Evolutionary conservation across 1,140 invertebrate species (phyloP).

Genomic region (Neotoxoptera formosana): DNA sequence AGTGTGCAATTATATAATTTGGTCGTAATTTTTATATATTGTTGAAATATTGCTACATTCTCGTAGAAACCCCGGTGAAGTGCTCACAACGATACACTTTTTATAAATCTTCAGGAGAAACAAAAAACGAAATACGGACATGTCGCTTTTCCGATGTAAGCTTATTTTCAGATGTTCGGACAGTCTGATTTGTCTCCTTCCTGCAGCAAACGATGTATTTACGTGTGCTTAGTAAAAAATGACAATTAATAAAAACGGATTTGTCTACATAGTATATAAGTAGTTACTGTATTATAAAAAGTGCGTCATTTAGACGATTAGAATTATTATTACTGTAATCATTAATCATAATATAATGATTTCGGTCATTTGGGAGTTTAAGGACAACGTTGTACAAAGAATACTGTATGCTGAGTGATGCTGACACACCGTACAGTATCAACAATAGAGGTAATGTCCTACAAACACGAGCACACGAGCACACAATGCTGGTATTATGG

Average conservation of each 20-base stretch:
- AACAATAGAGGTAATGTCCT: not conserved
- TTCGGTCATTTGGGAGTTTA: not conserved
- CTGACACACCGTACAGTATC: not conserved
- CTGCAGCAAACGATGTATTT: too few relatives aligned
- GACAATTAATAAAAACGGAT: too few relatives aligned
- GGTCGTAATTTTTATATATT: not conserved
- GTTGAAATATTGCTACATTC: not conserved
- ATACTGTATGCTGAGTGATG: too few relatives aligned
- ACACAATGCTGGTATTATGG: not conserved
- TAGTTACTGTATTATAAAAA: not conserved
- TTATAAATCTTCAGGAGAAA: too few relatives aligned
- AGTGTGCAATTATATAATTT: not conserved
- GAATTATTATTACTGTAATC: not conserved
- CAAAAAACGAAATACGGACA: too few relatives aligned
- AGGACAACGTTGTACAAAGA: not conserved
- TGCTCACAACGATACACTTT: not conserved
- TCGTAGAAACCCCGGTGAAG: not conserved
- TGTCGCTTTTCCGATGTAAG: too few relatives aligned
- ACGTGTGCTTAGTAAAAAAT: too few relatives aligned
- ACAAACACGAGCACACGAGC: not conserved
- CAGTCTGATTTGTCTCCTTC: too few relatives aligned
- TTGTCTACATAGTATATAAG: not conserved
- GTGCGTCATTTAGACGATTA: not conserved
- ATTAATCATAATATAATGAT: not conserved
- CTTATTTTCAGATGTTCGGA: too few relatives aligned